Evolutionary conservation across 2,888 invertebrate genomes (phyloP).

Genomic region (Molorchus minor): DNA sequence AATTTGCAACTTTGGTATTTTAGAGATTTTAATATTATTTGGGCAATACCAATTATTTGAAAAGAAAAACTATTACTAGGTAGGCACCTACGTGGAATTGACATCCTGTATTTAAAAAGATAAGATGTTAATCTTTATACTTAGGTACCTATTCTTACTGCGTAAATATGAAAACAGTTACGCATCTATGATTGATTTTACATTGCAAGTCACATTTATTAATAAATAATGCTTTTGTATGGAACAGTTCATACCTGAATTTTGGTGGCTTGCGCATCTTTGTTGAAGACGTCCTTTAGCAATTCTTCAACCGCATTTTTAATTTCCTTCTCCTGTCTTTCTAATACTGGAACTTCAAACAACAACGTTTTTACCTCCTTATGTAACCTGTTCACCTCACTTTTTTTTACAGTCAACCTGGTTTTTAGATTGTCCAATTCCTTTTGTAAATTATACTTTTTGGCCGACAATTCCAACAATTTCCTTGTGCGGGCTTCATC

Average conservation of each 20-base stretch:
- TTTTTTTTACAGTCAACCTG: constrained; percentile 10
- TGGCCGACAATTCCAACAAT: constrained; percentile 21
- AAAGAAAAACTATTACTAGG: too few relatives aligned
- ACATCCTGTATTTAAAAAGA: too few relatives aligned
- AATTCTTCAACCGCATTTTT: constrained; percentile 13
- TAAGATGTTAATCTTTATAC: too few relatives aligned
- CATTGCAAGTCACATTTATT: too few relatives aligned
- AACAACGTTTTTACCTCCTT: constrained; percentile 13
- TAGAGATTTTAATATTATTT: too few relatives aligned
- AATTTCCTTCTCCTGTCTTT: constrained; percentile 18
- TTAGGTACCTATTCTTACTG: too few relatives aligned
- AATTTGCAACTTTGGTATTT: too few relatives aligned
- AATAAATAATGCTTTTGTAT: neutral
- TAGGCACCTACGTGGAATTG: too few relatives aligned
- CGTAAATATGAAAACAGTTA: too few relatives aligned
- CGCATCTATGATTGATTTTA: too few relatives aligned
- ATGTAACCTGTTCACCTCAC: constrained; percentile 18
- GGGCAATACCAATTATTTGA: too few relatives aligned
- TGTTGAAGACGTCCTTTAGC: constrained; percentile 10
- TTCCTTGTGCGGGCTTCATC: constrained; percentile 8
- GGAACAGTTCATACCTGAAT: constrained; percentile 20
- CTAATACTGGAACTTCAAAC: constrained; percentile 1
- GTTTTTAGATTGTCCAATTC: constrained; percentile 17
- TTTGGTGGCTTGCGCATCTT: constrained; percentile 18
- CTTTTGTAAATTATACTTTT: constrained; percentile 30